Percentiles rank a stretch among this genome's conserved stretches.
Evolutionary conservation across 2,113 vertebrate species (phyloP).

Genomic region (Silurus glanis): DNA sequence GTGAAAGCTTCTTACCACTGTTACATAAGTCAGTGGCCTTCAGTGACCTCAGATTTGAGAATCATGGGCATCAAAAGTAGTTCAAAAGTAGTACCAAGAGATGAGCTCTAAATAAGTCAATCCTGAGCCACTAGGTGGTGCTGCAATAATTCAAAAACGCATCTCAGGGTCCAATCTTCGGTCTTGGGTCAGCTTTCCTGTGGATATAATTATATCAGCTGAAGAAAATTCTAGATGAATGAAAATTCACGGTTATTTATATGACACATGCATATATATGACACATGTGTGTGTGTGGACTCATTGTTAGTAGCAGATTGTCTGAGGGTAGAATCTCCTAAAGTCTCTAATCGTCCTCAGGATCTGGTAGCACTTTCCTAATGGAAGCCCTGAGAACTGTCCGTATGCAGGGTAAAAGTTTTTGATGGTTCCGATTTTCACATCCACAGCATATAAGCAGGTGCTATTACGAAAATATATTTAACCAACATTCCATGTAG

Average conservation of each 20-base stretch:
- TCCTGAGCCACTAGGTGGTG: slow-evolving; percentile 65
- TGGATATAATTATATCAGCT: not conserved
- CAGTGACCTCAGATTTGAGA: not conserved
- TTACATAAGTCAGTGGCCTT: not conserved
- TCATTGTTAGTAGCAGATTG: no score
- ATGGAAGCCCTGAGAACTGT: no score
- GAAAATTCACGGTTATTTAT: no score
- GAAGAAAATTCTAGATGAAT: not conserved
- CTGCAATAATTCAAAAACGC: slow-evolving; percentile 37
- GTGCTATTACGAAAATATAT: not conserved
- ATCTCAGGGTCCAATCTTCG: not conserved
- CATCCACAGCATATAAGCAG: not conserved
- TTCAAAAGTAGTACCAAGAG: not conserved
- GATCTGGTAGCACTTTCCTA: no score
- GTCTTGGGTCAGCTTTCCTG: not conserved
- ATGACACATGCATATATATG: no score
- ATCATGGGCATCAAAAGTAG: not conserved
- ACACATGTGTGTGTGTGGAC: no score
- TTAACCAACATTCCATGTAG: not conserved
- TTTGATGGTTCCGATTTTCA: no score
- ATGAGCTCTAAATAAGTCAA: not conserved
- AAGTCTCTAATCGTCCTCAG: no score
- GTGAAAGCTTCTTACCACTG: not conserved
- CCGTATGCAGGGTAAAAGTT: no score
- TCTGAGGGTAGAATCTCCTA: no score